A percentile compares a stretch with the other conserved stretches of the same genome.
phyloP scores from a whole-genome alignment of 2,113 vertebrate species.

The Malurus melanocephalus region DNA sequence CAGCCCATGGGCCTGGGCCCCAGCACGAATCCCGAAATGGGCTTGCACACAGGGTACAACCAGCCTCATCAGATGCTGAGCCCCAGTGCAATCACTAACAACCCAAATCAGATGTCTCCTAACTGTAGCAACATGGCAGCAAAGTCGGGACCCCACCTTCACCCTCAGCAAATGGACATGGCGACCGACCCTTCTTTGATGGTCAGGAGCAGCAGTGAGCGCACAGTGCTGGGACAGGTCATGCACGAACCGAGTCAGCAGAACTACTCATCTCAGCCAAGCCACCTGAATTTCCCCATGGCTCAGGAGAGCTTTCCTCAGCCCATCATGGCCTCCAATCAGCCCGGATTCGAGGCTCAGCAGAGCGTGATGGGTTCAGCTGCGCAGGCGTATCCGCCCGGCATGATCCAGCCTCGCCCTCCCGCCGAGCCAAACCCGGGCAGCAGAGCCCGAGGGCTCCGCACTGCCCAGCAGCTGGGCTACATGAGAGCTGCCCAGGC shows the following conservation, averaged over 20 bases:
- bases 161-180: conserved; percentile 68
- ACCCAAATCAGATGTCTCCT: conserved; percentile 71
- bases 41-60: conserved; percentile 73
- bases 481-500: conserved; percentile 74
- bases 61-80: conserved; percentile 75
- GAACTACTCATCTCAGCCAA: conserved; percentile 75
- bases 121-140: conserved; percentile 65
- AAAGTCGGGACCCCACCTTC: conserved; percentile 59
- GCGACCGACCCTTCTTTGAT: conserved; percentile 26
- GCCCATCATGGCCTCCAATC: conserved; percentile 65
- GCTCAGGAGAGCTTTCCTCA: conserved; percentile 71
- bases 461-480: conserved; percentile 72
- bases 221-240: conserved; percentile 58
- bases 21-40: conserved; percentile 62
- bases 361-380: conserved; percentile 53
- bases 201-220: conserved; percentile 58
- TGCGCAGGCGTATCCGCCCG: conserved; percentile 36
- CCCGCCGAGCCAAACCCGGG: conserved; percentile 77
- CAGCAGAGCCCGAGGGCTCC: conserved; percentile 71
- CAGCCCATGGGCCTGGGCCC: conserved; percentile 68
- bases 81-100: conserved; percentile 61
- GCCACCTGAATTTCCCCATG: conserved; percentile 53
- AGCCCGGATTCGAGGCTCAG: conserved; percentile 74
- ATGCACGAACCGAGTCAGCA: conserved; percentile 62
- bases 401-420: conserved; percentile 84